A percentile compares a stretch with the other conserved stretches of the same genome.
phyloP scores from a whole-genome alignment of 2,113 vertebrate species.

The Planiliza haematocheilus region DNA sequence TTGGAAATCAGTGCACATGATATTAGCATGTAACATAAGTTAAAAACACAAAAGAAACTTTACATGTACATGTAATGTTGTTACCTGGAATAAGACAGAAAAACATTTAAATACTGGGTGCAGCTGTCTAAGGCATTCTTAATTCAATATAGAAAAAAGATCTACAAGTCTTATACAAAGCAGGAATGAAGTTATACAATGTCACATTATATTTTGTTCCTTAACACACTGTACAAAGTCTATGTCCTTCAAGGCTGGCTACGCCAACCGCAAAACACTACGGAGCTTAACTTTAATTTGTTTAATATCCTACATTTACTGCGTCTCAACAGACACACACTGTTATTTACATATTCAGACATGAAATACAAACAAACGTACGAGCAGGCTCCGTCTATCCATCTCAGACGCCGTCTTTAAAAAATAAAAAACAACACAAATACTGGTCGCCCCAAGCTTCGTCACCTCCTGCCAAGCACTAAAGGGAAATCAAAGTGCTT shows the following conservation, averaged over 20 bases:
- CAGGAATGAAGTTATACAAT: slow-evolving; percentile 84
- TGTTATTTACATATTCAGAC: slow-evolving; percentile 72
- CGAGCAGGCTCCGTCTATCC: slow-evolving; percentile 52
- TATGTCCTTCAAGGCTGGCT: slow-evolving; percentile 63
- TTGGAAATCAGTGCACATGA: slow-evolving; percentile 79
- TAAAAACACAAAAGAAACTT: slow-evolving; percentile 74
- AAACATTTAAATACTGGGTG: slow-evolving; percentile 80
- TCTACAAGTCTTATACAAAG: slow-evolving; percentile 78
- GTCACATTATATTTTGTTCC: slow-evolving; percentile 75
- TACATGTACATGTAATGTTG: slow-evolving; percentile 69
- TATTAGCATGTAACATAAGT: slow-evolving; percentile 72
- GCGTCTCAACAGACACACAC: slow-evolving; percentile 65
- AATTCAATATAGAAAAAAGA: slow-evolving; percentile 81
- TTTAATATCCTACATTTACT: slow-evolving; percentile 72
- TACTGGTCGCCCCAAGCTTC: slow-evolving; percentile 42
- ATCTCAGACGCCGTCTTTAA: no score
- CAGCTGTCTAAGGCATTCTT: slow-evolving; percentile 85
- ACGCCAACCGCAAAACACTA: slow-evolving; percentile 60
- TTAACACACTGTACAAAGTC: slow-evolving; percentile 82
- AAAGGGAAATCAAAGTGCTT: slow-evolving; percentile 43
- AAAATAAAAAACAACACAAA: slow-evolving; percentile 42
- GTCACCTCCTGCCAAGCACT: slow-evolving; percentile 21
- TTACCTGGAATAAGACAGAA: slow-evolving; percentile 77
- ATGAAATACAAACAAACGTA: slow-evolving; percentile 77
- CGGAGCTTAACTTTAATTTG: slow-evolving; percentile 68